Percentiles rank a stretch among this genome's conserved stretches.
phyloP scores from a whole-genome alignment of 2,888 invertebrate species.

The Pandemis heparana region DNA sequence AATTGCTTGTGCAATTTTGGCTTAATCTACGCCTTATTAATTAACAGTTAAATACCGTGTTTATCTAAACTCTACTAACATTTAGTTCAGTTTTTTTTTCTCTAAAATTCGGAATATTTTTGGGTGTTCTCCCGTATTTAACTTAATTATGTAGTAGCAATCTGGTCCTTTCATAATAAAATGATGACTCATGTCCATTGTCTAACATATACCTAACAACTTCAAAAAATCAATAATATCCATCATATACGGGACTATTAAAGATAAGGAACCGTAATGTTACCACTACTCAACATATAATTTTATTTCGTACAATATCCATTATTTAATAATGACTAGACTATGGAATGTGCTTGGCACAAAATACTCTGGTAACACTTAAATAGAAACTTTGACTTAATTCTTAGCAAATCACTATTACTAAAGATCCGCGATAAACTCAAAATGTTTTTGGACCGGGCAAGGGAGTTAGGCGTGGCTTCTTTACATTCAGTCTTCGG shows the following conservation, averaged over 20 bases:
- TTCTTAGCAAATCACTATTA: conserved; percentile 43
- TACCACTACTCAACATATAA: conserved; percentile 7
- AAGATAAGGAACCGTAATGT: conserved; percentile 7
- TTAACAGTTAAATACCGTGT: conserved; percentile 47
- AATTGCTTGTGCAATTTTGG: conserved; percentile 58
- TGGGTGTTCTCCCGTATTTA: conserved; percentile 63
- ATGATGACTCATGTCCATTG: background rate
- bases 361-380: conserved; percentile 49
- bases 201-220: background rate
- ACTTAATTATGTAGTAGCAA: conserved; percentile 36
- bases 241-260: background rate
- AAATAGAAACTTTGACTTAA: conserved; percentile 47
- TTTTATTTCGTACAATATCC: background rate
- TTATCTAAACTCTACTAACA: conserved; percentile 49
- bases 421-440: conserved; percentile 47
- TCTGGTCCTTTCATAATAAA: conserved; percentile 15
- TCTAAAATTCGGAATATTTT: conserved; percentile 73
- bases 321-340: conserved; percentile 55
- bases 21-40: conserved; percentile 44
- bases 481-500: conserved; percentile 55
- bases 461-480: conserved; percentile 41
- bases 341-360: conserved; percentile 66
- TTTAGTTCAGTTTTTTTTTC: conserved; percentile 58
- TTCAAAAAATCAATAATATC: background rate
- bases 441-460: conserved; percentile 59